Evolutionary conservation across 2,797 vertebrate species (phyloP), one percentile per base, ranked within the genome.

Genomic region (Coccyzus lansbergi): DNA sequence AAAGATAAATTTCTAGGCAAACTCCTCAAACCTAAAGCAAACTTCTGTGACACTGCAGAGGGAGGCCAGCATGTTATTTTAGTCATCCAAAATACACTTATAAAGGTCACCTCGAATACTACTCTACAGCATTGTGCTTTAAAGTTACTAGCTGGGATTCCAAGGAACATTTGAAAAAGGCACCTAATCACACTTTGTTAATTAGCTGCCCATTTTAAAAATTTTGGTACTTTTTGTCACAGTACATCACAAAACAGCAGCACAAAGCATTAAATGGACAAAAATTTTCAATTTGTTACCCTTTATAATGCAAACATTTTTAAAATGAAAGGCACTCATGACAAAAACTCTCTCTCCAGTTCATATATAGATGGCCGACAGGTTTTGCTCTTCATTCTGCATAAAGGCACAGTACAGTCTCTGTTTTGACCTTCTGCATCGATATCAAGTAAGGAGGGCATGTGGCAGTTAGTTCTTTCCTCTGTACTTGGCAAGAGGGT

Each of bases 271-370:
- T 64, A 59, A 71, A 80, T 36, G 15, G 92, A 91, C 48, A 93
- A 29, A 28, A 78, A 62, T 48, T 65, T 92, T 77, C 8, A 52
- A 65, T 86, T 92, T 95, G 77, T 89, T 95, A 92, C 83, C 68
- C 86, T 94, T 90, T 83, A 78, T 83, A 92, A 74, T 69, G 65
- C 55, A 85, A 88, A 86, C 5, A 34, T 81, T 76, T 87, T 44
- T 53, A 83, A 67, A 85, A 90, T 8, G 10, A 68, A 96, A 97
- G 96, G 97, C 96, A 95, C 92, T 97, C 93, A 99, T 2, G 98
- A 99, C 94, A 99, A 98, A 97, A 99, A 99, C 87, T 98, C 98
- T 85, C 98, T 98, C 94, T 99, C 99, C 97, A 99, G 98, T 96
- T 99, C 98, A 22, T 98, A 98, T 89, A 98, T 97, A 12, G 98